Conservation (phyloP, 1,140 invertebrate species). For the Bombyx mandarina region DNA sequence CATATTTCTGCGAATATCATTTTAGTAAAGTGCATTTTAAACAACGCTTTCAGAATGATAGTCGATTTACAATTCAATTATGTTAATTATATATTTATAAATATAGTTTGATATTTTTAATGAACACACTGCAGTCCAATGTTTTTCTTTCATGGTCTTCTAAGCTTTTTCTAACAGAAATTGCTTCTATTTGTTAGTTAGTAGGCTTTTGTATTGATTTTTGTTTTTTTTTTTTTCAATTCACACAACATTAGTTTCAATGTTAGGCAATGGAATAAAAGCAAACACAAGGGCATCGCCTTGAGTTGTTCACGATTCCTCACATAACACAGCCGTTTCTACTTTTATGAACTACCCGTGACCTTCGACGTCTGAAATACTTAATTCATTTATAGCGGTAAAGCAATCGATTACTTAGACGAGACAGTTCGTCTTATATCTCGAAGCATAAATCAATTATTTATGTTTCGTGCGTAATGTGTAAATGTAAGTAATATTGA, state of each 20-base stretch:
- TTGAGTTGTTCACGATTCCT: slow-evolving; percentile 14
- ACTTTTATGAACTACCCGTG: slow-evolving; percentile 18
- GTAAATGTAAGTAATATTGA: slow-evolving; percentile 2
- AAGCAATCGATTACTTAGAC: slow-evolving; percentile 27
- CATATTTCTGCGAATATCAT: too few relatives aligned
- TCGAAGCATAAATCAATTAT: slow-evolving; percentile 31
- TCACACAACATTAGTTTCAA: neutral
- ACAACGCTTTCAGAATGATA: too few relatives aligned
- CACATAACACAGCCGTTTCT: slow-evolving; percentile 8
- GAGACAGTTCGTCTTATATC: slow-evolving; percentile 27
- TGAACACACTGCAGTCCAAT: neutral
- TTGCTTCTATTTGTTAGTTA: too few relatives aligned
- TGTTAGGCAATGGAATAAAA: neutral
- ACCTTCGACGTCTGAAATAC: slow-evolving; percentile 21
- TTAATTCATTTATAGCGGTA: slow-evolving; percentile 29
- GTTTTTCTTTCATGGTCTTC: neutral
- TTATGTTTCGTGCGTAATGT: slow-evolving; percentile 17
- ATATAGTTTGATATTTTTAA: neutral
- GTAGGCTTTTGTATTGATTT: too few relatives aligned
- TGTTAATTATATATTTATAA: neutral
- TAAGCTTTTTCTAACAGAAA: neutral
- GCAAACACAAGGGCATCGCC: slow-evolving; percentile 12
- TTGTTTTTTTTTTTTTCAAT: too few relatives aligned
- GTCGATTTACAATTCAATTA: too few relatives aligned
- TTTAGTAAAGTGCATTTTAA: too few relatives aligned